Evolutionary conservation across 2,113 vertebrate genomes (phyloP).

Genomic region (Entomyzon cyanotis): DNA sequence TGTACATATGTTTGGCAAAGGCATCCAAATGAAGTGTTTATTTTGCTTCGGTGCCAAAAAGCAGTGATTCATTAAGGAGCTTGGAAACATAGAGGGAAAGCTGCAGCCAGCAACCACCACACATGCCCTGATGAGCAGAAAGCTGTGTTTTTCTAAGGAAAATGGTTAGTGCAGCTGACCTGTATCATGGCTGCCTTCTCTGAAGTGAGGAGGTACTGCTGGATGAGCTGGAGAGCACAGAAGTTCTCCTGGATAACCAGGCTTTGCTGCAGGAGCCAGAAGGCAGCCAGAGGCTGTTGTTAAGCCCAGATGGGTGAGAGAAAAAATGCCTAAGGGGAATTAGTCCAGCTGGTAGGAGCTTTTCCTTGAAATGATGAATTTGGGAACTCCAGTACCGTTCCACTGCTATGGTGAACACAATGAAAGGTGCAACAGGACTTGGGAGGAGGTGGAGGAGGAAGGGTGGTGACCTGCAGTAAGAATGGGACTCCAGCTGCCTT

Average conservation of each 20-base stretch:
- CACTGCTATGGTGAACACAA: not conserved
- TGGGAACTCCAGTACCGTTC: not conserved
- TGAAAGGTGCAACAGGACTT: not conserved
- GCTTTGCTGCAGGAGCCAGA: not conserved
- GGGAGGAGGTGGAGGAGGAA: not conserved
- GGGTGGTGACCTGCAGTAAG: not conserved
- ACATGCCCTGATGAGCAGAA: not conserved
- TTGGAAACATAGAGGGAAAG: not conserved
- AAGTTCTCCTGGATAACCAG: not conserved
- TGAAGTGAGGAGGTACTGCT: not conserved
- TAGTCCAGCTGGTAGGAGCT: not conserved
- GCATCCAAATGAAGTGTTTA: slow-evolving; percentile 39
- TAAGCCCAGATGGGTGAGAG: rapidly evolving
- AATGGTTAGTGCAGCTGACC: not conserved
- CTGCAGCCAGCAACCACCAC: slow-evolving; percentile 3
- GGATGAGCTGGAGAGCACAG: not conserved
- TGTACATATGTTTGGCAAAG: not conserved
- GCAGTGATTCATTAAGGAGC: slow-evolving; percentile 56
- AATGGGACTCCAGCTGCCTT: not conserved
- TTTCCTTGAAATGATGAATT: not conserved
- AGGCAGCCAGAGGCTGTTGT: not conserved
- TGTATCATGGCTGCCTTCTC: not conserved
- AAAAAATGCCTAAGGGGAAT: not conserved
- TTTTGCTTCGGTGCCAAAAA: slow-evolving; percentile 40
- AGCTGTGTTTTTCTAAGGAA: slow-evolving; percentile 23